Conservation (phyloP, 2,888 invertebrate genomes). For the Ormyrus pomaceus region DNA sequence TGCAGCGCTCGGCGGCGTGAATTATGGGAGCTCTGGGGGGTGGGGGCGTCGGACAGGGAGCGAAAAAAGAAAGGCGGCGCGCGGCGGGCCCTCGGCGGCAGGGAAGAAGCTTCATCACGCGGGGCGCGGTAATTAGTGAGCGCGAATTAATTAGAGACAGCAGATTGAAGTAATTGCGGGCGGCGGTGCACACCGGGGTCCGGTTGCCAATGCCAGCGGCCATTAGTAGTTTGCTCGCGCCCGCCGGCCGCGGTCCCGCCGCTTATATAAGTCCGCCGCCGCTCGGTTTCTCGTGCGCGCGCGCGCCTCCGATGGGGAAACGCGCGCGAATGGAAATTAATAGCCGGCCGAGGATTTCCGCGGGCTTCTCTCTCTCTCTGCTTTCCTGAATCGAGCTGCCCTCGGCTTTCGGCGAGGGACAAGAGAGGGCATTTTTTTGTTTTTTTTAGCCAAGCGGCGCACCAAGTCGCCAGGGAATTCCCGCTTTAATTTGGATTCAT, state of each 20-base stretch:
- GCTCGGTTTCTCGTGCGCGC: neutral
- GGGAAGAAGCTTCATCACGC: slow-evolving; percentile 9
- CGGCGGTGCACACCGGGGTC: neutral
- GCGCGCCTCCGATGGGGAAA: slow-evolving; percentile 12
- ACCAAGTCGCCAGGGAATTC: too few relatives aligned
- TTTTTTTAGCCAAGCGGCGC: neutral
- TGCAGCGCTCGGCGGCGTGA: neutral
- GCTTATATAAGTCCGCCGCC: slow-evolving; percentile 22
- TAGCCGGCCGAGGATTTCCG: slow-evolving; percentile 17
- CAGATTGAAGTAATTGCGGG: slow-evolving; percentile 52
- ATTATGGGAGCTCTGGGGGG: slow-evolving; percentile 36
- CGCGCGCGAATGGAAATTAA: slow-evolving; percentile 47
- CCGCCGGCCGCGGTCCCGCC: neutral
- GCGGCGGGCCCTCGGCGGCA: neutral
- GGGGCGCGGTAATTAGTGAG: slow-evolving; percentile 41
- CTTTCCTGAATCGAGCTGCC: neutral
- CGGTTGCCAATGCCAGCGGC: slow-evolving; percentile 9
- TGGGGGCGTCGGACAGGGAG: neutral
- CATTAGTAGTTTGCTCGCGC: slow-evolving; percentile 11
- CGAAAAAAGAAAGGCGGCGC: neutral
- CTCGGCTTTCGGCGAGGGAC: too few relatives aligned
- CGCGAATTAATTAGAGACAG: slow-evolving; percentile 49
- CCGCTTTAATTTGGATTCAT: slow-evolving; percentile 33
- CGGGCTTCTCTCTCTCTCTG: too few relatives aligned
- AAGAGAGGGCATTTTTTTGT: neutral